Base-by-base conservation (phyloP, 1,140 invertebrate genomes). In the Ganaspis sp. region DNA sequence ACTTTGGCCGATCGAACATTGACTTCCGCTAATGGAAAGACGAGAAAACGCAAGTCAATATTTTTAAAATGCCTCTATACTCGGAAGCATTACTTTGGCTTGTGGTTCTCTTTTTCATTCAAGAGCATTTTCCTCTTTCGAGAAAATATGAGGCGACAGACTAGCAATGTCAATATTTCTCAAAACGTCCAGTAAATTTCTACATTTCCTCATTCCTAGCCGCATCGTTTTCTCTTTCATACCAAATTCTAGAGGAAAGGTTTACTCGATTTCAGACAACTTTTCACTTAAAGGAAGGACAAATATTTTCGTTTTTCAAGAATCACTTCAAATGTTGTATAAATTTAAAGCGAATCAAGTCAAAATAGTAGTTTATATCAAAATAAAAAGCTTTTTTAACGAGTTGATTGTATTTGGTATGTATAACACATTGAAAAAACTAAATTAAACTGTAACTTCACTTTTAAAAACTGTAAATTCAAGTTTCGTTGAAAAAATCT, bases 1-100 rank as follows among this genome's bases (percentile, higher is more conserved):
- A 29, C 58, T 64, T 64, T n/a, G 58, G 58, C 12, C 58, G 58
- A 64, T 64, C 58, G 58, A 64, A 64, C 58, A 12, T 64, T 64
- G 58, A 64, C 58, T 64, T 26, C 11, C 23, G 23, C 58, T 64
- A 64, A 23, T 64, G 23, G 54, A 4, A 15, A 64, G 21, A 26
- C 15, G 58, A 29, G 26, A 29, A 26, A 64, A 34, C 23, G 58
- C 58, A 64, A 34, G 23, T 64, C 58, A 64, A 64, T 64, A 64
- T 64, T 64, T 26, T 64, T 64, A 26, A 64, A 64, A 64, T 26
- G 58, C 23, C 23, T 26, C 23, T 15, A 26, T 15, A 23, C 21
- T 23, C 21, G 21, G 45, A 49, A 49, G 45, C 45, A 49, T 49
- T 49, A 49, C 45, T 49, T 49, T 49, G n/a, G 45, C 45, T 29